phyloP scores from a whole-genome alignment of 2,888 invertebrate genomes.

The Leucania comma region DNA sequence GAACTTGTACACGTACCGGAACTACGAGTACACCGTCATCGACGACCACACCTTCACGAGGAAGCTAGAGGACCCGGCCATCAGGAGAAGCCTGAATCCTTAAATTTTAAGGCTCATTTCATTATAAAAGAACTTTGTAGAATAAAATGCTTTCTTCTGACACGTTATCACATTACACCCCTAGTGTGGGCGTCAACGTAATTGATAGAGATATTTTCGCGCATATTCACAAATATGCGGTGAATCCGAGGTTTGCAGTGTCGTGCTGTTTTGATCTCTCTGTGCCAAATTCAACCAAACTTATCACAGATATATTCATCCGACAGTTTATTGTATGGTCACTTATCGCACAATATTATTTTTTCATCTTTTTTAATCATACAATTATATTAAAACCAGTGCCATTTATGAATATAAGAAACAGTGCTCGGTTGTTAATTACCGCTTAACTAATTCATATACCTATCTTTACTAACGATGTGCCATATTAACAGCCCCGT shows the following conservation, averaged over 20 bases:
- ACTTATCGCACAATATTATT: no score
- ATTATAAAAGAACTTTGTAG: background rate
- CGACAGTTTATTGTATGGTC: no score
- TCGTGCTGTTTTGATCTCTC: no score
- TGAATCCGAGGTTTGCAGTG: no score
- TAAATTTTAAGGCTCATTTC: conserved; percentile 23
- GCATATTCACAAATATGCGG: no score
- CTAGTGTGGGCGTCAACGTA: no score
- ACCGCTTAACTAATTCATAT: no score
- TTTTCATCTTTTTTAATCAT: background rate
- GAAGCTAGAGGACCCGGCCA: conserved; percentile 63
- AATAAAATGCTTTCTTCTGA: no score
- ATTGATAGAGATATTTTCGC: no score
- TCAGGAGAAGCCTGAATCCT: conserved; percentile 51
- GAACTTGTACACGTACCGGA: conserved; percentile 81
- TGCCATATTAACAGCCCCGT: background rate
- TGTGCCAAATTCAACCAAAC: no score
- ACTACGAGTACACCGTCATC: conserved; percentile 80
- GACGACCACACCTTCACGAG: conserved; percentile 80
- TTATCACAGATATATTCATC: no score
- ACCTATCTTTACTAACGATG: background rate
- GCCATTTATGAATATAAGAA: background rate
- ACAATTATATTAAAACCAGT: background rate
- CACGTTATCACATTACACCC: no score
- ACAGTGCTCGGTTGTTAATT: background rate